Evolutionary conservation across 35 echinoderm and acorn worm genomes (phyloP).

Genomic region (Acanthaster planci): DNA sequence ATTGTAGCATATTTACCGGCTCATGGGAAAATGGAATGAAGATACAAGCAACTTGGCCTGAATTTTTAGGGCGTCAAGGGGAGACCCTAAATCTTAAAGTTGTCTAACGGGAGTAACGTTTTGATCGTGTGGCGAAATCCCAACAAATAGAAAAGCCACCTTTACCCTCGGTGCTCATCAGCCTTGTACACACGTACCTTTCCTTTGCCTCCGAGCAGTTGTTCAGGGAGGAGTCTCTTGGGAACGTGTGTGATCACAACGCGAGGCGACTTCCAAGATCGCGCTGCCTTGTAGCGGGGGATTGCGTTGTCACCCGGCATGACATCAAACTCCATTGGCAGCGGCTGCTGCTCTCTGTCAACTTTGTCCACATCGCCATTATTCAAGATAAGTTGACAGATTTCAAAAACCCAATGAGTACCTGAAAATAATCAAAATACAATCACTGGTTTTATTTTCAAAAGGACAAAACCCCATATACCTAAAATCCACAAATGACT

Average conservation of each 20-base stretch:
- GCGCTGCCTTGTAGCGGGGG: neutral
- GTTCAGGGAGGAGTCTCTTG: neutral
- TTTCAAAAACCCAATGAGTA: constrained; percentile 11
- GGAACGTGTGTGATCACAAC: neutral
- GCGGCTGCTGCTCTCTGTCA: neutral
- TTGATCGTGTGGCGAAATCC: neutral
- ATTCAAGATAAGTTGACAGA: constrained; percentile 1
- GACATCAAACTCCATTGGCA: constrained; percentile 1
- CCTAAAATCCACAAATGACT: too few relatives aligned
- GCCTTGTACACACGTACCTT: neutral
- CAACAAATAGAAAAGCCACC: too few relatives aligned
- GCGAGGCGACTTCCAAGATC: neutral
- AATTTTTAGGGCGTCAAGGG: neutral
- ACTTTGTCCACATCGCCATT: neutral
- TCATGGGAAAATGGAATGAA: neutral
- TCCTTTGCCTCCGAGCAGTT: neutral
- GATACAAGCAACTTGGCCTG: neutral
- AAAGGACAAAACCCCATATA: too few relatives aligned
- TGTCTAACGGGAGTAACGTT: neutral
- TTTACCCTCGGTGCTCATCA: too few relatives aligned
- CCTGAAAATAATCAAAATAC: neutral
- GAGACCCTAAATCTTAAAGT: neutral
- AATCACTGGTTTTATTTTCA: too few relatives aligned
- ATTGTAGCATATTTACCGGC: neutral
- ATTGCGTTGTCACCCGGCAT: neutral